Evolutionary conservation across 2,113 vertebrate species (phyloP).

Genomic region (Hydrochoerus hydrochaeris): DNA sequence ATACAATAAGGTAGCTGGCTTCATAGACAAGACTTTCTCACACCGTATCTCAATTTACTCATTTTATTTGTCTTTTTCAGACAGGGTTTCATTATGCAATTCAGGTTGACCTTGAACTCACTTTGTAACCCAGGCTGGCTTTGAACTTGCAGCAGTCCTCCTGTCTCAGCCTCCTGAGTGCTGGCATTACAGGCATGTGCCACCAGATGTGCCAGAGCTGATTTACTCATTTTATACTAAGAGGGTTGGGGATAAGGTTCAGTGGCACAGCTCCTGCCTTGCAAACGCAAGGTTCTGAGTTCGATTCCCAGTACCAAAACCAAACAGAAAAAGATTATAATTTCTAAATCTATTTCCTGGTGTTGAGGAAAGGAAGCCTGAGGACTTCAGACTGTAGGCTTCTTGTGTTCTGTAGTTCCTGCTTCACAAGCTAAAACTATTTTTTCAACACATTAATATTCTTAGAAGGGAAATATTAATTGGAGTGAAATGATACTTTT

Average conservation of each 20-base stretch:
- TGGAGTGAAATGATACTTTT: too few relatives aligned
- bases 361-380: background rate
- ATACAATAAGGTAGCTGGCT: background rate
- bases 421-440: too few relatives aligned
- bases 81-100: background rate
- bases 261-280: too few relatives aligned
- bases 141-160: background rate
- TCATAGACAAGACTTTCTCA: background rate
- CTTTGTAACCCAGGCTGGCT: background rate
- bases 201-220: background rate
- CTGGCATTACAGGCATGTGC: background rate
- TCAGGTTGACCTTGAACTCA: background rate
- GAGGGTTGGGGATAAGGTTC: too few relatives aligned
- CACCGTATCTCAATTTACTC: background rate
- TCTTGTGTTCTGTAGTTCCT: too few relatives aligned
- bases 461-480: too few relatives aligned
- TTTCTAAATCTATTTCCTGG: background rate
- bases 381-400: background rate
- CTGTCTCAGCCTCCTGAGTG: background rate
- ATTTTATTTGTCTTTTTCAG: background rate
- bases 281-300: too few relatives aligned
- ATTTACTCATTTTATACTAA: background rate
- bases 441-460: too few relatives aligned
- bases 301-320: too few relatives aligned
- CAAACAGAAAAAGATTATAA: background rate